These are phyloP conservation scores for Chrosomus eos DNA, from an alignment of 2,797 vertebrate species.

Conservation along the genomic window DNA sequence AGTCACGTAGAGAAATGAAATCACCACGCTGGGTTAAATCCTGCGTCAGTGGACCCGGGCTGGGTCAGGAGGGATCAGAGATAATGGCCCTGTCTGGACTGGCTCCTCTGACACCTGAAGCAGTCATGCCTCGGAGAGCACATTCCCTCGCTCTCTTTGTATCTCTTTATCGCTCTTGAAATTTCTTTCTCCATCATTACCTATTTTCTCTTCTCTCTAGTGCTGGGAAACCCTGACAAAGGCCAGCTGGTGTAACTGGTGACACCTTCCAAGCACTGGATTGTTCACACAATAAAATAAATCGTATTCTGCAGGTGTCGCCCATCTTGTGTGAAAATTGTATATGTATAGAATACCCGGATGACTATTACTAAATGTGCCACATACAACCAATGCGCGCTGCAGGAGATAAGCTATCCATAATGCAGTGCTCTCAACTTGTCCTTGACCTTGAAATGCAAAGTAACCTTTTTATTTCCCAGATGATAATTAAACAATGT, in stretches of 20 bases:
- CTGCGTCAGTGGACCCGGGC: neutral
- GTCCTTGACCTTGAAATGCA: neutral
- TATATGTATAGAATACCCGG: neutral
- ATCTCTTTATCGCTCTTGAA: conserved; percentile 10
- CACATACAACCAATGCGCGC: no score
- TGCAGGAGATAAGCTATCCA: neutral
- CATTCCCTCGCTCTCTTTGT: neutral
- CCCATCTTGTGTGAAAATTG: neutral
- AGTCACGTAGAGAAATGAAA: conserved; percentile 52
- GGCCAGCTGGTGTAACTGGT: neutral
- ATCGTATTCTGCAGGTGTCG: neutral
- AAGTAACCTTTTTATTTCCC: neutral
- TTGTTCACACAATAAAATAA: neutral
- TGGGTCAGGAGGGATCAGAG: conserved; percentile 59
- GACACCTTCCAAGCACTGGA: neutral
- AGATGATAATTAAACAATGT: neutral
- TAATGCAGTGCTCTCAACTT: neutral
- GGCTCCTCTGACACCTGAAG: conserved; percentile 49
- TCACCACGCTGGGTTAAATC: conserved; percentile 16
- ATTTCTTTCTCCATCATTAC: conserved; percentile 3
- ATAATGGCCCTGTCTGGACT: conserved; percentile 68
- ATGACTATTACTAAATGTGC: neutral
- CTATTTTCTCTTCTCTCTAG: neutral
- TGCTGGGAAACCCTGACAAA: neutral
- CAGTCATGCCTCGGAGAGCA: conserved; percentile 50